phyloP scores from a whole-genome alignment of 2,113 vertebrate species.

The Speoplatyrhinus poulsoni region DNA sequence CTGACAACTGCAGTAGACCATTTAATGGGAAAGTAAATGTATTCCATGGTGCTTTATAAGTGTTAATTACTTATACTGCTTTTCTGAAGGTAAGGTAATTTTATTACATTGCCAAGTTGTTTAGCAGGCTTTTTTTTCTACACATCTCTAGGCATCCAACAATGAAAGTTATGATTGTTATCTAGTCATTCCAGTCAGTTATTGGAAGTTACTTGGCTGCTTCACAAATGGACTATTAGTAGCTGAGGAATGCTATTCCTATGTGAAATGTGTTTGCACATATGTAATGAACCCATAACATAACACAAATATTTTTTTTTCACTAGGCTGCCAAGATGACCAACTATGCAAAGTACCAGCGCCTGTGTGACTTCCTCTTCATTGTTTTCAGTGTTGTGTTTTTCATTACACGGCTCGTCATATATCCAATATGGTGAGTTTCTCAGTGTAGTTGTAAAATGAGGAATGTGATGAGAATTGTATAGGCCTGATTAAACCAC shows the following conservation, averaged over 20 bases:
- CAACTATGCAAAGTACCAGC: slow-evolving; percentile 96
- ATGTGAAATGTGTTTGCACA: slow-evolving; percentile 4
- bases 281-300: slow-evolving; percentile 6
- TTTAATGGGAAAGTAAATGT: too few relatives aligned
- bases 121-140: not conserved
- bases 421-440: slow-evolving; percentile 93
- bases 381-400: slow-evolving; percentile 87
- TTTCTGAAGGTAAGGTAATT: not conserved
- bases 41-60: not conserved
- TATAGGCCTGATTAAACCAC: not conserved
- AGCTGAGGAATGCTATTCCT: not conserved
- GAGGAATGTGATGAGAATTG: too few relatives aligned
- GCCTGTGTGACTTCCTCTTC: slow-evolving; percentile 89
- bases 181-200: slow-evolving; percentile 11
- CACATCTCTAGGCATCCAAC: not conserved
- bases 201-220: not conserved
- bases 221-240: slow-evolving; percentile 4
- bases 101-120: not conserved
- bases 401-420: slow-evolving; percentile 86
- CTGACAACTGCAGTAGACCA: too few relatives aligned
- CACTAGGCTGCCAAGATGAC: slow-evolving; percentile 91
- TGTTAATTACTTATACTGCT: not conserved
- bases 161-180: slow-evolving; percentile 3
- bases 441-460: not conserved
- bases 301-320: slow-evolving; percentile 12